Base-by-base conservation (phyloP, 2,888 invertebrate species). In the Rugalucina vietnamica region DNA sequence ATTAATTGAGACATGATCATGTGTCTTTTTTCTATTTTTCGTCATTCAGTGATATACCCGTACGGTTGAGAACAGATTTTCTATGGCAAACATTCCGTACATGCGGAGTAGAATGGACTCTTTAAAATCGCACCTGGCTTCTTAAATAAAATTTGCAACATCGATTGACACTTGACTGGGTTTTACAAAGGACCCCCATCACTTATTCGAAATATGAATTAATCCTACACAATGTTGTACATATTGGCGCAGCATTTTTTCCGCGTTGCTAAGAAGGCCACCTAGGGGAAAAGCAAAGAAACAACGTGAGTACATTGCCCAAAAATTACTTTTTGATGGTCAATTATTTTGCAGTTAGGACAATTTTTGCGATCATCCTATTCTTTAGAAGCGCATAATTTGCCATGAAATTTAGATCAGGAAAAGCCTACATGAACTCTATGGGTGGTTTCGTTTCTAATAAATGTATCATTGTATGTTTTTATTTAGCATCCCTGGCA, bases 71-170 rank as follows among this genome's bases (percentile, higher is more conserved):
- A 57, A 57, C 29, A 57, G n/a, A 4, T 21, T 57, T 57, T 57
- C 5, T 29, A 57, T 57, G 27, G 4, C 29, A n/a, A n/a, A 57
- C 57, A 57, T 57, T 57, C 57, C 57, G 29, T 27, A 57, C 29
- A 57, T 29, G 8, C 24, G 12, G 57, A 27, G 27, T n/a, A 57
- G 57, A 27, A 57, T 54, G 29, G 24, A 57, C 57, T 4, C 57
- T 57, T 57, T 57, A 57, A 57, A 57, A 57, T 57, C 57, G 29
- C 57, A 57, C 57, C 57, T 57, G 57, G 57, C 57, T 57, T 57
- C 57, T 57, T 76, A 71, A 81, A 76, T 81, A 71, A 76, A 76
- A 81, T 76, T 81, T 81, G 81, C 81, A 81, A 76, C 76, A 54
- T 72, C 24, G 76, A 37, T n/a, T 81, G 81, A 76, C 81, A 76